These are phyloP conservation scores for Bradypodion pumilum DNA, from an alignment of 2,797 vertebrate genomes.

Conservation along the genomic window DNA sequence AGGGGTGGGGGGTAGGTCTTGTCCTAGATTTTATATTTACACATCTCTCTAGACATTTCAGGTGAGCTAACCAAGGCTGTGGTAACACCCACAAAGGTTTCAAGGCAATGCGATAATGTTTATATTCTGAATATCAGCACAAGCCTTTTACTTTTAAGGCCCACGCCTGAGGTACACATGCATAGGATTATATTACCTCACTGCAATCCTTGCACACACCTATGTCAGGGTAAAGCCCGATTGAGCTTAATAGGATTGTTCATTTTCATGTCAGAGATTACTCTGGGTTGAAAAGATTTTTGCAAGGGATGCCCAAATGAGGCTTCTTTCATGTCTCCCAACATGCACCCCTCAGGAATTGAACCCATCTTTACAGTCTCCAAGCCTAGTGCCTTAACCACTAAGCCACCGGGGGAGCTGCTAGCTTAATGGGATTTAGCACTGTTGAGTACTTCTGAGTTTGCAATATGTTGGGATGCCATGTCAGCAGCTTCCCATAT, in stretches of 20 bases:
- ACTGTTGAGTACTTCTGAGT: not conserved
- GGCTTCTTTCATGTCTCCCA: too few relatives aligned
- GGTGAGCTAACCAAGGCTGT: not conserved
- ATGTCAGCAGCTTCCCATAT: too few relatives aligned
- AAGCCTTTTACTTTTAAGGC: not conserved
- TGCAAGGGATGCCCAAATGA: too few relatives aligned
- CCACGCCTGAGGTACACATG: not conserved
- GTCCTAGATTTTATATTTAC: too few relatives aligned
- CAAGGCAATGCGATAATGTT: not conserved
- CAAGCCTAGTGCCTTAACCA: too few relatives aligned
- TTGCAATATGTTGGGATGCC: not conserved
- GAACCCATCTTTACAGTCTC: too few relatives aligned
- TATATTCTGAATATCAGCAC: not conserved
- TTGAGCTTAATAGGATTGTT: not conserved
- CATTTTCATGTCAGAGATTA: too few relatives aligned
- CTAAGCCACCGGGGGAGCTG: too few relatives aligned
- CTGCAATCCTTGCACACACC: not conserved
- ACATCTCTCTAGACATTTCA: not conserved
- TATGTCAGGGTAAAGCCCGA: not conserved
- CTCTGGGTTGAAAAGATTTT: too few relatives aligned
- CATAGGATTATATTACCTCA: not conserved
- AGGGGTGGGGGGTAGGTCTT: too few relatives aligned
- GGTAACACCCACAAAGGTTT: not conserved
- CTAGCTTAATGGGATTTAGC: not conserved
- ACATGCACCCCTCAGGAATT: too few relatives aligned